Percentiles rank a stretch among this genome's conserved stretches.
Evolutionary conservation across 2,797 vertebrate species (phyloP).

Genomic region (Lophotriccus pileatus): DNA sequence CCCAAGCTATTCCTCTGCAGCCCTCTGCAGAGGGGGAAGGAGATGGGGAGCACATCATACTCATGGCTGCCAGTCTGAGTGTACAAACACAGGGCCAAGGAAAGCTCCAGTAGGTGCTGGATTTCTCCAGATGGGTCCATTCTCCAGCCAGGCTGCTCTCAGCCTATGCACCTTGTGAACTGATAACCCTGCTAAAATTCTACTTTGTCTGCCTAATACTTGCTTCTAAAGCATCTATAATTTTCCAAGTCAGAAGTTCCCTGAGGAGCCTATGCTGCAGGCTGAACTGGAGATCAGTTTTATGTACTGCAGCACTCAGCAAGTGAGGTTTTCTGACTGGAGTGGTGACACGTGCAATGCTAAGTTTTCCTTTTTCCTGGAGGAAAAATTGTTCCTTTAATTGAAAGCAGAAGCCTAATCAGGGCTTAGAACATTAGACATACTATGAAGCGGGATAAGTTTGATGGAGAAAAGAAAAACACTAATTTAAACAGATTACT

Average conservation of each 20-base stretch:
- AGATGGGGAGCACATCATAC: accelerated
- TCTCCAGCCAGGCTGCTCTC: not conserved
- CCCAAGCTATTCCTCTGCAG: not conserved
- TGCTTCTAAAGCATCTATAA: not conserved
- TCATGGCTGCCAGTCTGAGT: not conserved
- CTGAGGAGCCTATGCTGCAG: not conserved
- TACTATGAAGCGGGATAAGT: not conserved
- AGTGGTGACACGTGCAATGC: not conserved
- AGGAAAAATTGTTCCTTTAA: not conserved
- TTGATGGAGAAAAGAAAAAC: not conserved
- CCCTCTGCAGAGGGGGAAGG: not conserved
- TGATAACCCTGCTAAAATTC: not conserved
- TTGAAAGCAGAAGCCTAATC: constrained; percentile 1
- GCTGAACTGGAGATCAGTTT: not conserved
- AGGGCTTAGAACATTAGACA: not conserved
- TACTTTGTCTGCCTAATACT: not conserved
- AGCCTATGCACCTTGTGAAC: not conserved
- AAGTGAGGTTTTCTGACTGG: not conserved
- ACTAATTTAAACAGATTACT: not conserved
- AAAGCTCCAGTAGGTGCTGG: not conserved
- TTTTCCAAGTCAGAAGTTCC: not conserved
- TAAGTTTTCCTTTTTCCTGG: not conserved
- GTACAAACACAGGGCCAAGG: accelerated
- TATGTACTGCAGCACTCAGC: not conserved
- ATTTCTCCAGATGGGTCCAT: not conserved